These are phyloP conservation scores for Aegotheles bennettii DNA, from an alignment of 2,113 vertebrate species.

Conservation along the genomic window DNA sequence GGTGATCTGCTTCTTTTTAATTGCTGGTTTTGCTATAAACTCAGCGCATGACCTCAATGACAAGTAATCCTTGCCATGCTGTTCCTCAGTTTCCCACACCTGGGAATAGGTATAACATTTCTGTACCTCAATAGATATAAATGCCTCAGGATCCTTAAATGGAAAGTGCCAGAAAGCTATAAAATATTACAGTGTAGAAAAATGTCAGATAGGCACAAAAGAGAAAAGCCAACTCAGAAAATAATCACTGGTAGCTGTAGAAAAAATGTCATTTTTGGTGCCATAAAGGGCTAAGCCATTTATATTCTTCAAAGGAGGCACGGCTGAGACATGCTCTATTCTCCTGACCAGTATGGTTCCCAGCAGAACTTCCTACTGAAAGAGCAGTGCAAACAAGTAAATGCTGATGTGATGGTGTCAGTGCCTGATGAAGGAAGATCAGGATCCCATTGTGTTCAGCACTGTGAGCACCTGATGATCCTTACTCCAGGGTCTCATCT, in stretches of 20 bases:
- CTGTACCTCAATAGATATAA: neutral
- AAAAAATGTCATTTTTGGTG: neutral
- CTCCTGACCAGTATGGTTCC: neutral
- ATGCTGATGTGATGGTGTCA: neutral
- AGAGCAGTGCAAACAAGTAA: neutral
- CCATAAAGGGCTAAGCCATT: neutral
- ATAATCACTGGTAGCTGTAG: neutral
- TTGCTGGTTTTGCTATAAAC: neutral
- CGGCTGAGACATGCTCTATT: neutral
- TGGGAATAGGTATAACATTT: neutral
- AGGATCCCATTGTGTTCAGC: neutral
- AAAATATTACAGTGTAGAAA: neutral
- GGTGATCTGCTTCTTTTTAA: neutral
- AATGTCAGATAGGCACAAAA: neutral
- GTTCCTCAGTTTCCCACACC: neutral
- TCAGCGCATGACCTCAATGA: neutral
- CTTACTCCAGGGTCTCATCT: neutral
- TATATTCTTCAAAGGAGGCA: neutral
- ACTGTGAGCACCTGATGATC: neutral
- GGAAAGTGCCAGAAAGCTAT: neutral
- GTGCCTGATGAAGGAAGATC: neutral
- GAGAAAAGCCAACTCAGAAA: neutral
- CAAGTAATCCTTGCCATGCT: neutral
- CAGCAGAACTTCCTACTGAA: neutral
- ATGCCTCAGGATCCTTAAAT: neutral